Base-by-base conservation (phyloP, 2,888 invertebrate genomes). In the Chironomus riparius region DNA sequence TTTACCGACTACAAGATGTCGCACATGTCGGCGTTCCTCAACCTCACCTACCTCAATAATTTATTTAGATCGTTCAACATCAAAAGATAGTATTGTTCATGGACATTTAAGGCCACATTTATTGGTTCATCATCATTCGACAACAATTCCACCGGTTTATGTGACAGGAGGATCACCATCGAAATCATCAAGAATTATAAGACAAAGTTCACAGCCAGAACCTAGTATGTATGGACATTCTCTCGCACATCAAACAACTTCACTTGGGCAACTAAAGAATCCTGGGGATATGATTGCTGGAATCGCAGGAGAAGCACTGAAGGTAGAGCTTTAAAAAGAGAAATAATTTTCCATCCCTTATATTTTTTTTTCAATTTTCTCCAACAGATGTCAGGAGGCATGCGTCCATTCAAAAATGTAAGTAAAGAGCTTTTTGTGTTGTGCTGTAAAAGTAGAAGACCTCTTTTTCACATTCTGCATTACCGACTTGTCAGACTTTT, bases 401-500 rank as follows among this genome's bases (percentile, higher is more conserved):
- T 97, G 89, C 89, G 95, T 80, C 95, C 95, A 83, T 97, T 97
- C 86, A 95, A 94, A 86, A 96, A 97, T 92, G 95, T 95, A 88
- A 85, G 86, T 82, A 78, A 69, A 6, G 4, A 38, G 48, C 7
- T 56, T 15, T 68, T 28, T 69, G 7, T 10, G 7, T 1, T 4
- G 38, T 38, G 38, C 10, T 38, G 7, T 38, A 10, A 10, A 38
- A 38, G 28, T 28, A 28, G 28, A 38, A 7, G 10, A 38, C 7
- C 7, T 65, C 15, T n/a, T 65, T 70, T 38, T 71, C 50, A 71
- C 3, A 15, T 22, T 71, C 61, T 62, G 68, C 47, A 18, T 21
- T 38, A 65, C 47, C 47, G 22, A 56, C 22, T 7, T 65, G 1
- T 56, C 56, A 56, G 7, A 56, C 4, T 56, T 56, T 50, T n/a